Evolutionary conservation across 2,888 invertebrate species (phyloP).

Genomic region (Cryptosula pallasiana): DNA sequence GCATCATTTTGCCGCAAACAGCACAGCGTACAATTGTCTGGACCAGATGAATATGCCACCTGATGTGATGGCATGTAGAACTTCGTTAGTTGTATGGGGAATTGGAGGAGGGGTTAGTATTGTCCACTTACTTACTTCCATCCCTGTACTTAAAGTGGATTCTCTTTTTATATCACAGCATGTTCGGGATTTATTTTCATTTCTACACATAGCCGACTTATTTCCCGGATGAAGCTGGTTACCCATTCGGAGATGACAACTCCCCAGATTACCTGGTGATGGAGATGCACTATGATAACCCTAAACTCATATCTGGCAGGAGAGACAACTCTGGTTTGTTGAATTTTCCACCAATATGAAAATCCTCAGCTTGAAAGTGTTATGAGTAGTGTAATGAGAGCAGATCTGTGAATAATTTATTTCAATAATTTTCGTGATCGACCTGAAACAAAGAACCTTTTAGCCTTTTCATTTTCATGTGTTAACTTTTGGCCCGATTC

Average conservation of each 20-base stretch:
- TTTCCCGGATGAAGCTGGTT: conserved; percentile 60
- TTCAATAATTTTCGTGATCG: no score
- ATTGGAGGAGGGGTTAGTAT: conserved; percentile 70
- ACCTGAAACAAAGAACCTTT: no score
- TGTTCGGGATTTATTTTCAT: not conserved
- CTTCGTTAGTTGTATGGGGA: conserved; percentile 77
- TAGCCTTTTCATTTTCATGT: no score
- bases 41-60: conserved; percentile 70
- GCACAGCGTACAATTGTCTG: conserved; percentile 56
- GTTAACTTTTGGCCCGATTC: no score
- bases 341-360: no score
- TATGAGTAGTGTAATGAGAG: no score
- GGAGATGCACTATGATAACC: conserved; percentile 84
- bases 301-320: conserved; percentile 47
- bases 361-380: no score
- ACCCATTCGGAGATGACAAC: conserved; percentile 69
- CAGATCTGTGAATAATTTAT: no score
- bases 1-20: conserved; percentile 46
- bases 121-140: not conserved
- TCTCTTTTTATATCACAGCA: not conserved
- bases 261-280: conserved; percentile 75
- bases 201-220: conserved; percentile 25
- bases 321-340: conserved; percentile 14
- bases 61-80: conserved; percentile 70
- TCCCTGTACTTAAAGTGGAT: not conserved